Evolutionary conservation across 2,888 invertebrate species (phyloP).

Genomic region (Tetranychus truncatus): DNA sequence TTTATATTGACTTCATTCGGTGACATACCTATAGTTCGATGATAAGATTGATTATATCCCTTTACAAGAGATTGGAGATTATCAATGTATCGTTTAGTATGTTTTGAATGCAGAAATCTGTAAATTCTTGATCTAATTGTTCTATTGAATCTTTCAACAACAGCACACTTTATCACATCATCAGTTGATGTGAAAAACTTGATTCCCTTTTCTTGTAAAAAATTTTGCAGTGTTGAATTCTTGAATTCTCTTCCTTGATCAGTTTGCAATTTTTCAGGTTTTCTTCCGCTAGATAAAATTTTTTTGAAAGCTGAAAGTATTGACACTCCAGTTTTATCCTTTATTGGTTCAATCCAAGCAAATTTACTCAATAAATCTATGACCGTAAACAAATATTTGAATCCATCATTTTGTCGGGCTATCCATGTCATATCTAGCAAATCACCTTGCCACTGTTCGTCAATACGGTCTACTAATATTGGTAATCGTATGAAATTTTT

Average conservation of each 20-base stretch:
- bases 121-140: slow-evolving; percentile 29
- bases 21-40: slow-evolving; percentile 13
- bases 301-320: slow-evolving; percentile 23
- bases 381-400: slow-evolving; percentile 26
- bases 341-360: slow-evolving; percentile 27
- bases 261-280: too few relatives aligned
- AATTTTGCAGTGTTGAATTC: slow-evolving; percentile 19
- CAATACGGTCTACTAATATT: too few relatives aligned
- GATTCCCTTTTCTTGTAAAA: slow-evolving; percentile 3
- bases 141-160: slow-evolving; percentile 30
- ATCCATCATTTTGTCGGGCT: too few relatives aligned
- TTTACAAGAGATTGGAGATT: slow-evolving; percentile 16
- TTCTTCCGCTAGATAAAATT: slow-evolving; percentile 24
- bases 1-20: slow-evolving; percentile 10
- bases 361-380: slow-evolving; percentile 28
- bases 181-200: slow-evolving; percentile 25
- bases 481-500: too few relatives aligned
- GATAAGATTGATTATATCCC: slow-evolving; percentile 12
- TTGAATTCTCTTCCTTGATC: slow-evolving; percentile 27
- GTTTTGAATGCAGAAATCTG: slow-evolving; percentile 26
- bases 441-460: too few relatives aligned
- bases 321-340: slow-evolving; percentile 24
- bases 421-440: too few relatives aligned
- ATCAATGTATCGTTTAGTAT: slow-evolving; percentile 21
- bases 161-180: slow-evolving; percentile 28